These are phyloP conservation scores for Polyommatus icarus DNA, from an alignment of 2,888 invertebrate species.

Conservation along the genomic window DNA sequence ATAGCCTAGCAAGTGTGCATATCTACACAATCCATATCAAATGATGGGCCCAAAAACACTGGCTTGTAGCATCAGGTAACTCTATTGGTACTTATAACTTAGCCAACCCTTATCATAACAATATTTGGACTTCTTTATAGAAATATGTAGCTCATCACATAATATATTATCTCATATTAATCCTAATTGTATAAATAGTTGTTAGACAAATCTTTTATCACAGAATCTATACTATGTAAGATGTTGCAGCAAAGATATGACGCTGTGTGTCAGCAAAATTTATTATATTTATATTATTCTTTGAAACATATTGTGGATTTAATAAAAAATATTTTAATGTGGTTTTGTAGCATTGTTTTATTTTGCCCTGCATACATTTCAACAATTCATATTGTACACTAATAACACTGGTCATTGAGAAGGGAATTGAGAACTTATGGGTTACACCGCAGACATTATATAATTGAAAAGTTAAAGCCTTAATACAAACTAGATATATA, in stretches of 20 bases:
- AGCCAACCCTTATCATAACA: not conserved
- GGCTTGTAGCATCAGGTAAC: not conserved
- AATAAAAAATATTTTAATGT: slow-evolving; percentile 75
- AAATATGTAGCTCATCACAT: slow-evolving; percentile 5
- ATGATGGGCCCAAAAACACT: not conserved
- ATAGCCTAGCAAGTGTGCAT: not conserved
- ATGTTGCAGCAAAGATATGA: slow-evolving; percentile 51
- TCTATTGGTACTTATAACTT: not conserved
- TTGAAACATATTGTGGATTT: slow-evolving; percentile 79
- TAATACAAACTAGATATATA: slow-evolving; percentile 82
- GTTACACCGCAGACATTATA: not conserved
- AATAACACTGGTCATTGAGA: not conserved
- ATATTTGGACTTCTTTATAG: not conserved
- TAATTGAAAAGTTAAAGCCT: not conserved
- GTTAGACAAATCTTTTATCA: slow-evolving; percentile 19
- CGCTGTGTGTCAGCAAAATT: slow-evolving; percentile 62
- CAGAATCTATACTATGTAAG: slow-evolving; percentile 49
- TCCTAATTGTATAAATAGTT: slow-evolving; percentile 14
- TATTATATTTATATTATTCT: slow-evolving; percentile 79
- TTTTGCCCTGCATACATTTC: slow-evolving; percentile 42
- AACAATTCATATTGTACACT: not conserved
- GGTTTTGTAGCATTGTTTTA: slow-evolving; percentile 55
- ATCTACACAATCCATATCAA: slow-evolving; percentile 26
- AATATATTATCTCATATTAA: not conserved
- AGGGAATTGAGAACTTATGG: not conserved